phyloP scores from a whole-genome alignment of 2,113 vertebrate genomes.

The Antidorcas marsupialis region DNA sequence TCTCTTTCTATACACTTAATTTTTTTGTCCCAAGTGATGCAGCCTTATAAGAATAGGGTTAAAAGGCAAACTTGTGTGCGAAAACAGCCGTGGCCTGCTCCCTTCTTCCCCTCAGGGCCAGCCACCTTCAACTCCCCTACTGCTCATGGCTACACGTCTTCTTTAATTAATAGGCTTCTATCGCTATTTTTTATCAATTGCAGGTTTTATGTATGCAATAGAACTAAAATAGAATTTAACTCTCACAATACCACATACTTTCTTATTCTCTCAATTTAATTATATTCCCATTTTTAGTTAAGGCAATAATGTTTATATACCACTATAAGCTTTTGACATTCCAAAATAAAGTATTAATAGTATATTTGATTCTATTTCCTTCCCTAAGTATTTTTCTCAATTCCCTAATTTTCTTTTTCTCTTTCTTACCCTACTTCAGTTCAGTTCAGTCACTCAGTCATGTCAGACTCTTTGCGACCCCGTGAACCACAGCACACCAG shows the following conservation, averaged over 20 bases:
- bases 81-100: background rate
- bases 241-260: background rate
- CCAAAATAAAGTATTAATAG: background rate
- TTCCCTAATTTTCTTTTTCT: background rate
- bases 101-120: background rate
- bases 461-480: background rate
- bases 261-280: background rate
- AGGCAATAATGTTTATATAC: background rate
- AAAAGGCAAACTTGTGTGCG: background rate
- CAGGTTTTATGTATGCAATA: background rate
- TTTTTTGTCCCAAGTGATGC: background rate
- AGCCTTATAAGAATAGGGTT: background rate
- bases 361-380: background rate
- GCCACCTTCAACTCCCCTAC: background rate
- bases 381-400: background rate
- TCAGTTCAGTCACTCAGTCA: background rate
- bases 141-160: background rate
- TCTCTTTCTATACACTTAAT: background rate
- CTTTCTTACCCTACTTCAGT: background rate
- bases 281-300: background rate
- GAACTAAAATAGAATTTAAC: background rate
- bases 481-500: background rate
- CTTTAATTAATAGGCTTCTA: background rate
- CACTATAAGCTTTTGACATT: background rate
- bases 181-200: background rate